These are phyloP conservation scores for Centruroides vittatus DNA, from an alignment of 1,140 invertebrate genomes.

Conservation along the genomic window DNA sequence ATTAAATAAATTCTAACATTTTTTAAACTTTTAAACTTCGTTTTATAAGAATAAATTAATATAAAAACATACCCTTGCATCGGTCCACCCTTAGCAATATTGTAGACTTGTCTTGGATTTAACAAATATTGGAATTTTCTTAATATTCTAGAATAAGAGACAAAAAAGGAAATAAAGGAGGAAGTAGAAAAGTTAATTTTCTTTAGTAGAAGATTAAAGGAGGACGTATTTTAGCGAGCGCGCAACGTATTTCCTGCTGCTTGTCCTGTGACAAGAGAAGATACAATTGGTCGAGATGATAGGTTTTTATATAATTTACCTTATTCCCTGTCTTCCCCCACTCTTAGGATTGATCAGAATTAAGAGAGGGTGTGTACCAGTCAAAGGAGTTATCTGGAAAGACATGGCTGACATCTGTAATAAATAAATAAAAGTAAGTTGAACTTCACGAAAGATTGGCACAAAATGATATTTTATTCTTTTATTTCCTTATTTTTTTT, in stretches of 20 bases:
- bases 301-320: constrained; percentile 23
- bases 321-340: constrained; percentile 78
- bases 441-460: background rate
- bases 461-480: too few relatives aligned
- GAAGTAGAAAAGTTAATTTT: constrained; percentile 3
- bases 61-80: constrained; percentile 44
- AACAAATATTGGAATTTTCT: constrained; percentile 64
- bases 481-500: too few relatives aligned
- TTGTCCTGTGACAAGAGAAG: too few relatives aligned
- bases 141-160: constrained; percentile 28
- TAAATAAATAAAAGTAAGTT: constrained; percentile 5
- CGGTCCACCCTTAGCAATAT: constrained; percentile 74
- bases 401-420: constrained; percentile 40
- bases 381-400: constrained; percentile 60
- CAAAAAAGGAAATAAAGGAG: background rate
- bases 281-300: too few relatives aligned
- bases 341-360: constrained; percentile 95
- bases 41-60: background rate
- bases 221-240: too few relatives aligned
- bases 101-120: constrained; percentile 88
- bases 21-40: background rate
- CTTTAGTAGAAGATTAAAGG: background rate
- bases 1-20: background rate
- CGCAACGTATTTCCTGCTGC: too few relatives aligned
- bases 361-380: constrained; percentile 61